A percentile compares a stretch with the other conserved stretches of the same genome.
These are phyloP conservation scores for Stenodema calcarata DNA, from an alignment of 2,888 invertebrate species.

Conservation along the genomic window DNA sequence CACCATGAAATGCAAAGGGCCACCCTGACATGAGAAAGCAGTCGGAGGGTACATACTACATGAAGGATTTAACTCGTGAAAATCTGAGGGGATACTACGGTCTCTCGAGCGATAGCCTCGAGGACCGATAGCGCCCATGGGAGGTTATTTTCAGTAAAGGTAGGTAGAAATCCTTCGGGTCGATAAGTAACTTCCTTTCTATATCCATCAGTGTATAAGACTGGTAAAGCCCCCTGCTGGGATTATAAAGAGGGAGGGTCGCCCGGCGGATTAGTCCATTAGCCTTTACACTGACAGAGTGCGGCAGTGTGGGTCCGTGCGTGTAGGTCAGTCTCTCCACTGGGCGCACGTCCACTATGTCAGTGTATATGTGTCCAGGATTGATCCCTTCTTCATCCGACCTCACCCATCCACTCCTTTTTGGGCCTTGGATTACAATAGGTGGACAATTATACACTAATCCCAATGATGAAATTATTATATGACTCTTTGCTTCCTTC, in stretches of 20 bases:
- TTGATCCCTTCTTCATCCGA: conserved; percentile 32
- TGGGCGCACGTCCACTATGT: conserved; percentile 28
- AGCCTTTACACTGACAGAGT: conserved; percentile 42
- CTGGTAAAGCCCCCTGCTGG: conserved; percentile 52
- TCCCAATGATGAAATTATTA: conserved; percentile 55
- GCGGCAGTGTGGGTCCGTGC: conserved; percentile 22
- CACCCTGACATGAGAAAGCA: not conserved
- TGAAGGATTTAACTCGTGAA: not conserved
- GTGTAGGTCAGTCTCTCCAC: conserved; percentile 33
- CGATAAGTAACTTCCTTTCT: conserved; percentile 50
- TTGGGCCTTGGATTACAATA: conserved; percentile 53
- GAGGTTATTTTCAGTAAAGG: conserved; percentile 34
- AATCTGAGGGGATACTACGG: conserved; percentile 22
- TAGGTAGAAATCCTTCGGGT: conserved; percentile 32
- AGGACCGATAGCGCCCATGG: conserved; percentile 47
- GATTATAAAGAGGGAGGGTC: conserved; percentile 52
- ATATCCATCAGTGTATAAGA: conserved; percentile 54
- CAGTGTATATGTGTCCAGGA: conserved; percentile 44
- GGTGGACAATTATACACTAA: conserved; percentile 54
- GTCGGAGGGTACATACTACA: not conserved
- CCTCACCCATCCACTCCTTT: conserved; percentile 40
- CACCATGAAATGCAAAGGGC: no score
- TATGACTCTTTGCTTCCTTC: conserved; percentile 47
- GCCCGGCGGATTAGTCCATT: conserved; percentile 51
- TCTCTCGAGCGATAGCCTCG: conserved; percentile 34